A percentile compares a stretch with the other conserved stretches of the same genome.
These are phyloP conservation scores for Nebria ingens DNA, from an alignment of 1,140 invertebrate species.

Conservation along the genomic window DNA sequence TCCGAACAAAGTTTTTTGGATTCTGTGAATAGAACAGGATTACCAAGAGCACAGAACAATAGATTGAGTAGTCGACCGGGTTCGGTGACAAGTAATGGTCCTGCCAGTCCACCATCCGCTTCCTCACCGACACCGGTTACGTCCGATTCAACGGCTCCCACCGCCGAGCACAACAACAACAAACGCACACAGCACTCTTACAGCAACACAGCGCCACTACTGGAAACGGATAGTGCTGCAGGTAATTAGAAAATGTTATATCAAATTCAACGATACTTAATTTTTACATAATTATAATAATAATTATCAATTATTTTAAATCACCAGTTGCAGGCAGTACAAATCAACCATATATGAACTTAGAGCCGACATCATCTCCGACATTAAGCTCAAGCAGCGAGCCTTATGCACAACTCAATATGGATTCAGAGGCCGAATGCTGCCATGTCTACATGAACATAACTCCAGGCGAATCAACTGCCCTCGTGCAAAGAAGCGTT, in stretches of 20 bases:
- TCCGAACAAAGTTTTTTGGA: slow-evolving; percentile 26
- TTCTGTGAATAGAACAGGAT: slow-evolving; percentile 19
- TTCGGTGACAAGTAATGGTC: slow-evolving; percentile 28
- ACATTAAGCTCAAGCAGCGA: slow-evolving; percentile 36
- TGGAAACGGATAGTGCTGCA: slow-evolving; percentile 14
- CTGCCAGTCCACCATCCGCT: slow-evolving; percentile 22
- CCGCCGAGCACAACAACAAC: slow-evolving; percentile 35
- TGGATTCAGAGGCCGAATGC: slow-evolving; percentile 32
- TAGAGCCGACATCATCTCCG: slow-evolving; percentile 31
- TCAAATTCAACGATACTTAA: too few relatives aligned
- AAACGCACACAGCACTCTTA: slow-evolving; percentile 24
- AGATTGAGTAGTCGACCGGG: slow-evolving; percentile 23
- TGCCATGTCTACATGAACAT: slow-evolving; percentile 57
- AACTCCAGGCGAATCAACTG: slow-evolving; percentile 32
- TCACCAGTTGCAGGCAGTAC: not conserved
- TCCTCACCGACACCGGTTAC: slow-evolving; percentile 20
- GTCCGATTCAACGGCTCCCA: slow-evolving; percentile 16
- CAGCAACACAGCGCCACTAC: slow-evolving; percentile 22
- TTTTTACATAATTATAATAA: too few relatives aligned
- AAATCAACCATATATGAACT: slow-evolving; percentile 34
- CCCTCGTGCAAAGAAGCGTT: not conserved
- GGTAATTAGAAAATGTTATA: too few relatives aligned
- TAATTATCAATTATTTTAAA: too few relatives aligned
- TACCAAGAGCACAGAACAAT: slow-evolving; percentile 14
- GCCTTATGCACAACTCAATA: slow-evolving; percentile 41